Base-by-base conservation (phyloP, 2,888 invertebrate species). In the Aporophyla lueneburgensis region DNA sequence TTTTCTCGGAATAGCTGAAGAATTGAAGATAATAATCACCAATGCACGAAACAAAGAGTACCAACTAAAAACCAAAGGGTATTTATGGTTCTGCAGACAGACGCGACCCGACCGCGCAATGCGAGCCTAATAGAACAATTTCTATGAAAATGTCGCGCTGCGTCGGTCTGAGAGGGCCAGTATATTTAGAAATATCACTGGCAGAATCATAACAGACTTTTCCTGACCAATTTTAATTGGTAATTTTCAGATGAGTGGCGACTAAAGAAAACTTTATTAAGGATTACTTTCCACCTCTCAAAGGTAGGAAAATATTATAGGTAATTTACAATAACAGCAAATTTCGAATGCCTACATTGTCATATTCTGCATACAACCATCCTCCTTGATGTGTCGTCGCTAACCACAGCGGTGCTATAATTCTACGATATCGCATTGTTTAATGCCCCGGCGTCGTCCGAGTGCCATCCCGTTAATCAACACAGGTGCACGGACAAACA, bases 371-470 rank as follows among this genome's bases (percentile, higher is more conserved):
- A 89, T 89, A 85, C 49, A 9, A 46, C 85, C 83, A 59, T 89
- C 89, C 88, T 49, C 19, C 67, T 80, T 79, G 84, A 85, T 83
- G 83, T 85, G 90, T 92, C 89, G 85, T 88, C 88, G 86, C 83
- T 78, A 85, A 71, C 77, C 83, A 81, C 87, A 80, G 82, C 83
- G 90, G 86, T 85, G 91, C 90, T 91, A 92, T 93, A 93, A 91
- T 90, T 92, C 84, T 89, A 88, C 90, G 89, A 91, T 92, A 92
- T 90, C 91, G 74, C 88, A 89, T 89, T 89, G 91, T 91, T 91
- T 89, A 90, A 86, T 89, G 85, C 86, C 75, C 71, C 80, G 78
- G 86, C 84, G 75, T 86, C 89, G 87, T 80, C 74, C 80, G 83
- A 84, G 81, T 85, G 84, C 87, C 82, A 76, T 85, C 58, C 78